Base-by-base conservation (phyloP, 2,113 vertebrate species). In the Microcebus ravelobensis region DNA sequence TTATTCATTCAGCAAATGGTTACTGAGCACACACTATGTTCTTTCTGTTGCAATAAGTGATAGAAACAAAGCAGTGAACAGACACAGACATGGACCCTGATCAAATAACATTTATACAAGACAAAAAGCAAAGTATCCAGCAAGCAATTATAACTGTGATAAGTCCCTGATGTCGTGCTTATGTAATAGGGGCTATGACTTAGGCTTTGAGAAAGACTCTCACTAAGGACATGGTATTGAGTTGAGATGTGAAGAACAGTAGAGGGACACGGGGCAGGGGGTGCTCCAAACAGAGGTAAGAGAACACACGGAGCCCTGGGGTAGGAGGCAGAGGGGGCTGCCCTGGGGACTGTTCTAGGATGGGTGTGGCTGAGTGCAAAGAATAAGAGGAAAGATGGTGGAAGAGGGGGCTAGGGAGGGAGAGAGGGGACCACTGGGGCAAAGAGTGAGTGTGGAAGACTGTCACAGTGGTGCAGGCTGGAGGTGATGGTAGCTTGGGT, bases 241-340 rank as follows among this genome's bases (percentile, higher is more conserved):
- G n/a, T 1, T 8, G 21, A 4, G n/a, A 21, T 15, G 29, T 84
- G 36, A 31, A 11, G 42, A 42, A 34, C 18, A 36, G 10, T 29
- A 50, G 8, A n/a, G 17, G 5, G 5, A 18, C 3, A 1, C 1
- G 4, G 57, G 31, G 2, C 7, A 23, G 11, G 25, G 12, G 13
- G 29, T 45, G 39, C 31, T 83, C 48, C 25, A 27, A 13, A n/a
- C 13, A 34, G 20, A 55, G 39, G 18, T 21, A 25, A 31, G 14
- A 27, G 39, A 65, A 67, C 8, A n/a, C 4, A 39, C 48, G 1
- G 12, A 74, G 20, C 34, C 34, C 27, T 48, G 34, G 21, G n/a
- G 12, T 0, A 31, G 6, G 31, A 50, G 70, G 76, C 67, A 59
- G 20, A 36, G 31, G 6, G 5, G 9, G 42, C 36, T 55, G 15